Percentiles rank a stretch among this genome's conserved stretches.
Evolutionary conservation across 1,140 invertebrate genomes (phyloP).

Genomic region (Capitella teleta): DNA sequence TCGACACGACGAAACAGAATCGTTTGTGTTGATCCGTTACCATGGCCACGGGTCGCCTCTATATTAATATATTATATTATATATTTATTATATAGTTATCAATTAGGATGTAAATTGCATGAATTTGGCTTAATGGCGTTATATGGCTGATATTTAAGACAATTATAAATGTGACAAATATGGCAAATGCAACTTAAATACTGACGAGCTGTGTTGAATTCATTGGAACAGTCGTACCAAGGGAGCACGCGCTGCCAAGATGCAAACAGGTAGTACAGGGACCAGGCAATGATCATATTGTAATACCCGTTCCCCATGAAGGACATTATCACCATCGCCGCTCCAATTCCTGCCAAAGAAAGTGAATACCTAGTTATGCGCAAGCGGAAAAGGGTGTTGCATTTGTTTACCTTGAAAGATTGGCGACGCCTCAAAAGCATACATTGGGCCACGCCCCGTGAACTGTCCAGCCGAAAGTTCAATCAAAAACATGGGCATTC

Average conservation of each 20-base stretch:
- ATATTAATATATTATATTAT: too few species aligned
- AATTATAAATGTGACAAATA: too few species aligned
- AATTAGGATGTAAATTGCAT: too few species aligned
- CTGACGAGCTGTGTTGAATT: slow-evolving; percentile 67
- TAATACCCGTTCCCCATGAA: slow-evolving; percentile 60
- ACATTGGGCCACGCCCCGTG: slow-evolving; percentile 61
- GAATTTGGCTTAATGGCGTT: too few species aligned
- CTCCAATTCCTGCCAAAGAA: slow-evolving; percentile 59
- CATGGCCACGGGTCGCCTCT: too few species aligned
- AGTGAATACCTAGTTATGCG: too few species aligned
- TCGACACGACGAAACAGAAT: too few species aligned
- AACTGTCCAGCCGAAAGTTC: slow-evolving; percentile 69
- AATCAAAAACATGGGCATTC: slow-evolving; percentile 60
- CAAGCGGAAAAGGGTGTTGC: background rate
- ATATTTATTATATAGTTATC: too few species aligned
- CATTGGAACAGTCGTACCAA: slow-evolving; percentile 53
- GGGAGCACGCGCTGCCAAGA: slow-evolving; percentile 38
- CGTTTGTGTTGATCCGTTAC: too few species aligned
- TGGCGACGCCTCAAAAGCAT: slow-evolving; percentile 68
- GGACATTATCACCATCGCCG: slow-evolving; percentile 71
- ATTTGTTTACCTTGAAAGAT: slow-evolving; percentile 57
- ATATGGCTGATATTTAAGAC: too few species aligned
- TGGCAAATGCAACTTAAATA: too few species aligned
- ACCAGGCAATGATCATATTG: slow-evolving; percentile 41
- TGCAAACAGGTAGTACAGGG: slow-evolving; percentile 35